phyloP scores from a whole-genome alignment of 2,888 invertebrate genomes.

The Luperina testacea region DNA sequence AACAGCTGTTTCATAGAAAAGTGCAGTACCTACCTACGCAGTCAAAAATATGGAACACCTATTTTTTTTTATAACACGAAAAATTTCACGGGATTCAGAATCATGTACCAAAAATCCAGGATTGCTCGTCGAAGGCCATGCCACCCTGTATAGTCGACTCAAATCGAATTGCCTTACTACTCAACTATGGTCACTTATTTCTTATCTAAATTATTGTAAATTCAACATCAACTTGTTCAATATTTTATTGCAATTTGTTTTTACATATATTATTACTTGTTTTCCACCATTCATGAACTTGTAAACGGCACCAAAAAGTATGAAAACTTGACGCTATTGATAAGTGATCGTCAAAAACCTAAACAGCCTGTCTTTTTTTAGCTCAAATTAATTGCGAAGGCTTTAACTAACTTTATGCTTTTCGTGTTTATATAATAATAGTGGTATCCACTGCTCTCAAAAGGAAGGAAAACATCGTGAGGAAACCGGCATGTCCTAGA shows the following conservation, averaged over 20 bases:
- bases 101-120: no score
- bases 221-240: background rate
- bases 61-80: no score
- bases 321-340: background rate
- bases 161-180: background rate
- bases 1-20: no score
- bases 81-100: no score
- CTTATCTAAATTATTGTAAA: background rate
- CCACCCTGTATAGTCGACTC: no score
- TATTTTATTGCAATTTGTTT: background rate
- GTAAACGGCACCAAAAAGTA: background rate
- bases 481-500: no score
- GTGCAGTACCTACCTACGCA: no score
- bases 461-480: background rate
- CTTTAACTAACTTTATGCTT: background rate
- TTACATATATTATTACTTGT: background rate
- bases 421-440: background rate
- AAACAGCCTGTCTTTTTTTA: background rate
- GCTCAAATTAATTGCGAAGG: background rate
- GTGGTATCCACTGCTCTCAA: background rate
- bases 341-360: background rate
- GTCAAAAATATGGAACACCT: no score
- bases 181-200: background rate
- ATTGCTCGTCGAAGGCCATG: no score
- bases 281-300: background rate